Evolutionary conservation across 2,113 vertebrate species (phyloP), one percentile per base, ranked within the genome.

Genomic region (Dasyurus viverrinus): DNA sequence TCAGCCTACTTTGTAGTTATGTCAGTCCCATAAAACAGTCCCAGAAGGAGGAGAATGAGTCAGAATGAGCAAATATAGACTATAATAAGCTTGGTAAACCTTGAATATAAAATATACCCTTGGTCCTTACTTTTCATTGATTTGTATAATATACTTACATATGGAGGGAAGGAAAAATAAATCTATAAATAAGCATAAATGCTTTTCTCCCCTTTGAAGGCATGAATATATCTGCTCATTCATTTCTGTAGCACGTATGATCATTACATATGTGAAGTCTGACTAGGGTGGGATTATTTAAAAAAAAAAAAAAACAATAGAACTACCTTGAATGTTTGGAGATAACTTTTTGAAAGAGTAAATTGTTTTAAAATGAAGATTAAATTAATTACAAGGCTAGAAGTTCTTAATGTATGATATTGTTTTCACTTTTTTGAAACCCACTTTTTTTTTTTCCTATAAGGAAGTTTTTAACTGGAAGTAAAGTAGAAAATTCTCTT

Each of bases 141-240:
- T 6, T n/a, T 95, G 57, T 93, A 30, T 60, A 89, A 84, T 8
- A 26, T 47, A 57, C 50, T n/a, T 97, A 96, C 52, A 89, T 95
- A 2, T 89, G 46, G 54, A 90, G 89, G 42, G 57, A 84, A 84
- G 19, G 54, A 94, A 22, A 89, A 46, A 84, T 96, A 98, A 54
- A 46, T 96, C 94, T 97, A 95, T 97, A 97, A 95, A 93, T 95
- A 94, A 94, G 93, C 96, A 50, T 98, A 95, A 95, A 60, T 8
- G 93, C 84, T 95, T 98, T 97, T 97, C 97, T 96, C 94, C 47
- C 96, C 95, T 94, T 0, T 96, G 47, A 89, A 96, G 89, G 96
- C 93, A 90, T 94, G 92, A 55, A 23, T 96, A 96, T 68, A 46
- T 95, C 54, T 93, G 90, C 27, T 23, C 54, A 92, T 92, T 93